Percentiles rank a stretch among this genome's conserved stretches.
These are phyloP conservation scores for Cheilosia pagana DNA, from an alignment of 2,888 invertebrate genomes.

Conservation along the genomic window DNA sequence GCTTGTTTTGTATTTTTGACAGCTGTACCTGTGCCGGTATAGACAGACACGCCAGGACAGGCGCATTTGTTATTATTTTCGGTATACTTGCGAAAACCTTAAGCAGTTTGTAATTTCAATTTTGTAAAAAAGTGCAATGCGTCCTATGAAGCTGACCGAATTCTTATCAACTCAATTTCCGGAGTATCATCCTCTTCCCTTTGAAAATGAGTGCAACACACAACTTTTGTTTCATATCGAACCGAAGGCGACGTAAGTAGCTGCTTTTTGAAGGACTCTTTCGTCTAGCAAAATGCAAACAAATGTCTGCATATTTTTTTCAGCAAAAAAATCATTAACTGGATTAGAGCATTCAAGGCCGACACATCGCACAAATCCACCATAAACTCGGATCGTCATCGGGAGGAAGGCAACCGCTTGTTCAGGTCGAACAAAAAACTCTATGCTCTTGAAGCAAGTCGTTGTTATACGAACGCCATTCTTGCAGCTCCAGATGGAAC, in stretches of 20 bases:
- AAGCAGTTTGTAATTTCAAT: no score
- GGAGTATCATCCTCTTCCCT: constrained; percentile 1
- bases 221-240: constrained; percentile 17
- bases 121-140: neutral
- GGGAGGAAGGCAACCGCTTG: constrained; percentile 79
- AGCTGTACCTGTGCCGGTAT: no score
- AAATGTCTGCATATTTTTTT: neutral
- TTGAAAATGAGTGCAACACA: constrained; percentile 28
- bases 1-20: no score
- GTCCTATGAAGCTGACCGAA: neutral
- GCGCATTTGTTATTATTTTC: no score
- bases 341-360: constrained; percentile 5
- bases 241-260: constrained; percentile 13
- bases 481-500: constrained; percentile 77
- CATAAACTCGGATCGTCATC: constrained; percentile 68
- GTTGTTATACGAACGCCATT: constrained; percentile 80
- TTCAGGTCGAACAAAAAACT: constrained; percentile 70
- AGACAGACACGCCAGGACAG: no score
- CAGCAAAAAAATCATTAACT: constrained; percentile 12
- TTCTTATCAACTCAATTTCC: constrained; percentile 24
- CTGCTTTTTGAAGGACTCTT: neutral
- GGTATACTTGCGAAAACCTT: no score
- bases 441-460: constrained; percentile 77
- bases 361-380: constrained; percentile 9
- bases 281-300: no score